A percentile compares a stretch with the other conserved stretches of the same genome.
phyloP scores from a whole-genome alignment of 2,113 vertebrate genomes.

The Chloropsis cyanopogon region DNA sequence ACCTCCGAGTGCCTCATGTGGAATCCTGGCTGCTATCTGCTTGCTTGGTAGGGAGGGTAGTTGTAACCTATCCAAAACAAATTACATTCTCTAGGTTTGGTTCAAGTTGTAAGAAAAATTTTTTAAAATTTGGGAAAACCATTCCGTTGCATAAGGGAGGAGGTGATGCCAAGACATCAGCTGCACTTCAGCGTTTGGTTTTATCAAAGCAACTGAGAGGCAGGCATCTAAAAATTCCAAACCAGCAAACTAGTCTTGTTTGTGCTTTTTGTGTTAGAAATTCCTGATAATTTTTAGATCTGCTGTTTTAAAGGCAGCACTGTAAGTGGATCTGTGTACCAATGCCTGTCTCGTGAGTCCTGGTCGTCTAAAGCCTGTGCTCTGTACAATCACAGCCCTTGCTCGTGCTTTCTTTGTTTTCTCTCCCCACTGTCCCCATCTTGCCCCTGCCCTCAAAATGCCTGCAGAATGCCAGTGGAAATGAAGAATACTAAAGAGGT shows the following conservation, averaged over 20 bases:
- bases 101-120: neutral
- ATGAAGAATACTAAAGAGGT: neutral
- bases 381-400: neutral
- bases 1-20: rapidly evolving
- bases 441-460: rapidly evolving
- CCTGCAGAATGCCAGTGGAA: neutral
- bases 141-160: neutral
- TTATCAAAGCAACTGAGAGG: neutral
- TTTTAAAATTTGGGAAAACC: neutral
- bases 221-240: neutral
- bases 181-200: neutral
- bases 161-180: neutral
- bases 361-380: neutral
- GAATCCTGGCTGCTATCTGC: neutral
- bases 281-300: neutral
- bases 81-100: neutral
- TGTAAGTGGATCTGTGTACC: neutral
- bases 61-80: neutral
- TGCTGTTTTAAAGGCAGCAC: neutral
- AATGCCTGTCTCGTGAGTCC: neutral
- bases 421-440: neutral
- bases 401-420: neutral
- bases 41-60: neutral
- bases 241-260: neutral
- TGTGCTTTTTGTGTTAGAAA: neutral